Base-by-base conservation (phyloP, 2,888 invertebrate genomes). In the Acronicta aceris region DNA sequence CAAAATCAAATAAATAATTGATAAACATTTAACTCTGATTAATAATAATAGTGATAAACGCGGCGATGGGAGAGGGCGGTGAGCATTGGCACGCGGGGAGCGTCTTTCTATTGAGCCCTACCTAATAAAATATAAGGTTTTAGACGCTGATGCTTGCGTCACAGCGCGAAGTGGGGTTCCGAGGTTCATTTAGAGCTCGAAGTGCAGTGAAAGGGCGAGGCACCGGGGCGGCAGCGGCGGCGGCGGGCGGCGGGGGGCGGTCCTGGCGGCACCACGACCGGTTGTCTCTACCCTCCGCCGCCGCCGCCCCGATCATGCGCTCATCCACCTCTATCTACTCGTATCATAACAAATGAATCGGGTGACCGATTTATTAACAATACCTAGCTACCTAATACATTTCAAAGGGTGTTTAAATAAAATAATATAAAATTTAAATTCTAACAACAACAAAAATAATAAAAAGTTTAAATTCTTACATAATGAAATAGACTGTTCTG, bases 111-210 rank as follows among this genome's bases (percentile, higher is more conserved):
- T 77, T 71, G 80, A 64, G 76, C 65, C 75, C 79, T 81, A 61
- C 63, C 60, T 59, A 85, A 87, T 89, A 87, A 87, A 86, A n/a
- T n/a, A n/a, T n/a, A n/a, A 89, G 88, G 86, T 87, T 86, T 87
- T 87, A 86, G 87, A 87, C 84, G 86, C 78, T 74, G 42, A 33
- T 0, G 10, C 33, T 56, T 45, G 71, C 76, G 55, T 59, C 59
- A 56, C 49, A 27, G 16, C 57, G 54, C 30, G 53, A 51, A 25
- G 55, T 27, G 53, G 51, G 21, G 46, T 49, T 55, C 52, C n/a
- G n/a, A n/a, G n/a, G n/a, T n/a, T n/a, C 46, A 53, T 63, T 74
- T 68, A 62, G 56, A 70, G 65, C 73, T 69, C 71, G 49, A 52
- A 43, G 53, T 30, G 54, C 38, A 72, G 61, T 59, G 68, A 63